Conservation (phyloP, 2,888 invertebrate species). For the Clostera curtula region DNA sequence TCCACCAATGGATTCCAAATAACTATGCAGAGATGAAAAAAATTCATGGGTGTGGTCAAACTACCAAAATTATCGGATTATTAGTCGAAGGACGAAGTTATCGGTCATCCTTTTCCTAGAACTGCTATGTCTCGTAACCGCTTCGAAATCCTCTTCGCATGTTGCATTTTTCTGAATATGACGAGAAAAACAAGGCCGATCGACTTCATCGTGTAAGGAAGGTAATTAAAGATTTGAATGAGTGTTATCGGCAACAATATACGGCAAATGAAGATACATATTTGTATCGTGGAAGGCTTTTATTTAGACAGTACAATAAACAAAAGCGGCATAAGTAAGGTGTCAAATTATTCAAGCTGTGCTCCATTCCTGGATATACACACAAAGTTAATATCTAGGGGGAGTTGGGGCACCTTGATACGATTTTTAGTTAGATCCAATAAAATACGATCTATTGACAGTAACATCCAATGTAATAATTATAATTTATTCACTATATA, state of each 20-base stretch:
- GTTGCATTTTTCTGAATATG: slow-evolving; percentile 29
- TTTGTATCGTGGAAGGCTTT: too few relatives aligned
- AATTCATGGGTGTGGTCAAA: slow-evolving; percentile 26
- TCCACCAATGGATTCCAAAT: slow-evolving; percentile 16
- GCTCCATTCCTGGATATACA: too few relatives aligned
- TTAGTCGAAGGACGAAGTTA: slow-evolving; percentile 19
- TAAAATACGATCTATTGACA: too few relatives aligned
- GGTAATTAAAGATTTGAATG: neutral
- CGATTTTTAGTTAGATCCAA: too few relatives aligned
- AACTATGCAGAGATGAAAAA: slow-evolving; percentile 20
- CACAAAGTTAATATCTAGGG: too few relatives aligned
- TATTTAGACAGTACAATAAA: too few relatives aligned
- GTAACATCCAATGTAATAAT: too few relatives aligned
- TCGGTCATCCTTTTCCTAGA: slow-evolving; percentile 17
- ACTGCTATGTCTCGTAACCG: slow-evolving; percentile 23
- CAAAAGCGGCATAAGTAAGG: too few relatives aligned
- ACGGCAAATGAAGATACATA: too few relatives aligned
- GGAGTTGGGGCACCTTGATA: too few relatives aligned
- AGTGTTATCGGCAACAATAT: neutral
- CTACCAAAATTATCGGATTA: slow-evolving; percentile 22
- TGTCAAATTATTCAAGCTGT: too few relatives aligned
- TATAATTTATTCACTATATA: too few relatives aligned
- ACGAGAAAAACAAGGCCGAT: slow-evolving; percentile 22
- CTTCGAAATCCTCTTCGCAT: slow-evolving; percentile 26
- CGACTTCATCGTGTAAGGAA: slow-evolving; percentile 17